Evolutionary conservation across 2,797 vertebrate species (phyloP).

Genomic region (Neoniphon sammara): DNA sequence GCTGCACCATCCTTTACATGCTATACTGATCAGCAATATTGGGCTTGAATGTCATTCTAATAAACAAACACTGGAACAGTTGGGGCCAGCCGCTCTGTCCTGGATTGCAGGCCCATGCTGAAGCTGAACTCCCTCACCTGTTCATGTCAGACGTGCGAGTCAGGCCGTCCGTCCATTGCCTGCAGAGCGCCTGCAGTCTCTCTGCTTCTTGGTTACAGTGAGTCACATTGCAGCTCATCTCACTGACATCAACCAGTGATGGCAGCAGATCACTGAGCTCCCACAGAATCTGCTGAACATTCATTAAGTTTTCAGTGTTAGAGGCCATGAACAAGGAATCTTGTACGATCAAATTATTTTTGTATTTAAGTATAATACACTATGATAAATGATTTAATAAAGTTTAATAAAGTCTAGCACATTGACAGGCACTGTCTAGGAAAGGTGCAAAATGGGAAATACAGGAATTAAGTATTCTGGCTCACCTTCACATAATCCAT

Average conservation of each 20-base stretch:
- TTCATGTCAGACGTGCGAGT: slow-evolving; percentile 74
- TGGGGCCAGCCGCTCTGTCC: not conserved
- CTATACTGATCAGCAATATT: too few species aligned
- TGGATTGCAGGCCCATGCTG: not conserved
- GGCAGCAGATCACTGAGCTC: slow-evolving; percentile 82
- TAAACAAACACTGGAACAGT: too few species aligned
- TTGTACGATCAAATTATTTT: not conserved
- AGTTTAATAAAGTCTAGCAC: too few species aligned
- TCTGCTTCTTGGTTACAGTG: slow-evolving; percentile 77
- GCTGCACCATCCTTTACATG: too few species aligned
- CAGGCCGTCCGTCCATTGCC: slow-evolving; percentile 82
- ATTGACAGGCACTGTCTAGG: not conserved
- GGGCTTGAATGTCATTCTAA: too few species aligned
- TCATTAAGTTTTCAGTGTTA: not conserved
- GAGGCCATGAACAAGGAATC: not conserved
- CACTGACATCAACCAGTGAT: slow-evolving; percentile 84
- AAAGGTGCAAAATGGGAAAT: too few species aligned
- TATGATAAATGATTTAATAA: too few species aligned
- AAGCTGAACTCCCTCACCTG: slow-evolving; percentile 79
- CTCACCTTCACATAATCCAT: slow-evolving; percentile 73
- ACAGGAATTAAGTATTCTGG: too few species aligned
- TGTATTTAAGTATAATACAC: not conserved
- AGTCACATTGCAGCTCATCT: slow-evolving; percentile 76
- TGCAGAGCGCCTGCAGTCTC: slow-evolving; percentile 80
- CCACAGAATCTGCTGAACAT: slow-evolving; percentile 76